phyloP scores from a whole-genome alignment of 2,113 vertebrate genomes.

The Rutilus rutilus region DNA sequence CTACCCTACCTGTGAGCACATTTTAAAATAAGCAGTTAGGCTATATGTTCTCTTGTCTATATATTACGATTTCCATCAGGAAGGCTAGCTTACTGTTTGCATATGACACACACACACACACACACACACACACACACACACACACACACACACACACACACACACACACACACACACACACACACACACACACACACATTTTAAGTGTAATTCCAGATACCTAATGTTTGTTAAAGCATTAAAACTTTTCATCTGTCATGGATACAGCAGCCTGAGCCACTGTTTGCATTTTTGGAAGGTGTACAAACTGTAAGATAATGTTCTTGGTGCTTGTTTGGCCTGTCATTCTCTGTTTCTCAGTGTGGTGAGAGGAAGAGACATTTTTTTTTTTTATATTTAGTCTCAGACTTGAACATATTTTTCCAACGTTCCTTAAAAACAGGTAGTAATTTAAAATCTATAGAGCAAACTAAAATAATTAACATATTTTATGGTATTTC shows the following conservation, averaged over 20 bases:
- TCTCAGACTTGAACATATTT: neutral
- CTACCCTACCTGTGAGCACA: neutral
- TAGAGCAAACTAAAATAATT: neutral
- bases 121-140: too few relatives aligned
- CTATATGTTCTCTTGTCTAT: neutral
- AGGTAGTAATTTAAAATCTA: neutral
- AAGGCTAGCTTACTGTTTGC: neutral
- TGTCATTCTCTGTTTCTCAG: neutral
- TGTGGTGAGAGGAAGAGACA: neutral
- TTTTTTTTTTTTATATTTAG: neutral
- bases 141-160: too few relatives aligned
- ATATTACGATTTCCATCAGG: neutral
- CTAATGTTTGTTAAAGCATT: slow-evolving; percentile 3
- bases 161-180: too few relatives aligned
- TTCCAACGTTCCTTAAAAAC: neutral
- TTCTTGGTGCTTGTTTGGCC: neutral
- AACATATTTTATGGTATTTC: neutral
- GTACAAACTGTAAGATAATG: neutral
- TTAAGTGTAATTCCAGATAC: neutral
- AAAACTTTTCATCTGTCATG: neutral
- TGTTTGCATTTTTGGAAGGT: slow-evolving; percentile 8
- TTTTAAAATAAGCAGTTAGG: neutral
- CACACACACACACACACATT: too few relatives aligned
- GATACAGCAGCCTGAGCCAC: neutral
- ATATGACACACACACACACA: too few relatives aligned